phyloP scores from a whole-genome alignment of 2,113 vertebrate genomes.

The Emydocephalus ijimae region DNA sequence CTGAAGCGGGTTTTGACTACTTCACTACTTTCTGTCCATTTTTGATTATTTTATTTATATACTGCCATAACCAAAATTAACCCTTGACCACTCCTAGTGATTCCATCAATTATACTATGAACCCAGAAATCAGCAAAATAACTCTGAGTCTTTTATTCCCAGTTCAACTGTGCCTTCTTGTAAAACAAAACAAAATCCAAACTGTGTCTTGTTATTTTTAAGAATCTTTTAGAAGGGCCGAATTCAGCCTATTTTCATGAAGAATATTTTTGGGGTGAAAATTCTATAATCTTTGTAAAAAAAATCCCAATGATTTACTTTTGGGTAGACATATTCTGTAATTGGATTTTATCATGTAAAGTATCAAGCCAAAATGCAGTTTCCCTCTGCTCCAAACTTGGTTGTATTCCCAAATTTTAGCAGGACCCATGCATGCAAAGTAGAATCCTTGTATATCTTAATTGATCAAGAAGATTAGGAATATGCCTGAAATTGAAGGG shows the following conservation, averaged over 20 bases:
- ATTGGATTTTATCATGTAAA: neutral
- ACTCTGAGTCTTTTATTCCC: neutral
- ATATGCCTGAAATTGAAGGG: neutral
- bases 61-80: neutral
- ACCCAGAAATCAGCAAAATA: neutral
- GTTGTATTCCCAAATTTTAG: neutral
- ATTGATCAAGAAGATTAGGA: neutral
- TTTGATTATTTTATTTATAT: neutral
- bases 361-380: neutral
- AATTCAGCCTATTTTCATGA: neutral
- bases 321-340: neutral
- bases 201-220: neutral
- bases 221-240: neutral
- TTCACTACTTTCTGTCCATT: neutral
- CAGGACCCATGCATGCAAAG: neutral
- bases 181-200: neutral
- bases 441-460: neutral
- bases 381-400: neutral
- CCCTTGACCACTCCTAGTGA: neutral
- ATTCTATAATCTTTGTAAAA: neutral
- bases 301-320: neutral
- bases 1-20: neutral
- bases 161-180: neutral
- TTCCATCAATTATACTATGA: neutral
- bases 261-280: neutral